phyloP scores from a whole-genome alignment of 2,888 invertebrate species.

The Parnassius glacialis region DNA sequence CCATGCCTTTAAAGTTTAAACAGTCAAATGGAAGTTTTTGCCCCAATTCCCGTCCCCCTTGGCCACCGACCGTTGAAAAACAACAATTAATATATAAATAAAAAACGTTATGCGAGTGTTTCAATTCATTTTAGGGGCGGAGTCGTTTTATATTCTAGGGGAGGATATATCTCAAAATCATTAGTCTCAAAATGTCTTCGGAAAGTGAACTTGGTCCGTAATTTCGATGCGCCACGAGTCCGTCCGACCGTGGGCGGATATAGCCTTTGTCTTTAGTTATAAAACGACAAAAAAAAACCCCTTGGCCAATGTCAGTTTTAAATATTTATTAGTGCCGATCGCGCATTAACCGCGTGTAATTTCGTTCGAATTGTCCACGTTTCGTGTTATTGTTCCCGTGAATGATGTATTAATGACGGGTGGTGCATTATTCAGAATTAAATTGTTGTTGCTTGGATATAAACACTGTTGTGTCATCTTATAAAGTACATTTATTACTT shows the following conservation, averaged over 20 bases:
- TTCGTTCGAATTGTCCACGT: conserved; percentile 58
- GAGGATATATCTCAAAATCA: conserved; percentile 78
- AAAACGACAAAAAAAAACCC: conserved; percentile 56
- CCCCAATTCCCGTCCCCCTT: conserved; percentile 35
- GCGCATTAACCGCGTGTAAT: conserved; percentile 62
- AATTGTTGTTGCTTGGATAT: conserved; percentile 36
- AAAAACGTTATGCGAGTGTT: conserved; percentile 66
- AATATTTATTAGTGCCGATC: conserved; percentile 70
- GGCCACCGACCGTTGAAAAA: conserved; percentile 70
- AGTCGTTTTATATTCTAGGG: conserved; percentile 79
- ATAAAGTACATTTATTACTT: too few species aligned
- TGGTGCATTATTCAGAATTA: conserved; percentile 57
- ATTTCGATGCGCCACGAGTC: conserved; percentile 65
- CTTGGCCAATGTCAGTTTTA: conserved; percentile 60
- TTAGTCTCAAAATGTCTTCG: conserved; percentile 74
- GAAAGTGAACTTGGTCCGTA: conserved; percentile 66
- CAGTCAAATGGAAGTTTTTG: conserved; percentile 36
- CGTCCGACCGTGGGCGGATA: conserved; percentile 68
- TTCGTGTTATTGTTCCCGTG: conserved; percentile 58
- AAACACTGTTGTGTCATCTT: conserved; percentile 5
- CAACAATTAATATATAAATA: conserved; percentile 74
- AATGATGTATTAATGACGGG: conserved; percentile 59
- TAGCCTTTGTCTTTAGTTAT: conserved; percentile 71
- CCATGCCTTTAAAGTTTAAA: conserved; percentile 35
- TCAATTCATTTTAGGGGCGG: conserved; percentile 78